Base-by-base conservation (phyloP, 2,797 vertebrate species). In the Sandelia bainsii region DNA sequence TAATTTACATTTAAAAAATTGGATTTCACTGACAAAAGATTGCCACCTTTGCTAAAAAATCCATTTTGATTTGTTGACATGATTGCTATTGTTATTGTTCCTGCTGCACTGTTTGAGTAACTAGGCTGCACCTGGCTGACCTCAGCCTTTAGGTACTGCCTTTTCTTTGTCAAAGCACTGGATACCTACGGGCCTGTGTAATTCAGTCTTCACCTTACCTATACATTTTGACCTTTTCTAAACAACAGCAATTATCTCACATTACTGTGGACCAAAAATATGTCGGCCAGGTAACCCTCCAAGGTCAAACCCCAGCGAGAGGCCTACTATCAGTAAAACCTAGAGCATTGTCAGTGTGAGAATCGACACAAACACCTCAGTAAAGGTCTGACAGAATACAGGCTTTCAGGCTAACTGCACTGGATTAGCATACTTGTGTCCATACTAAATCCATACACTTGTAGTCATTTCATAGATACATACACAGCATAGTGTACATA, bases 241-340 rank as follows among this genome's bases (percentile, higher is more conserved):
- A 84, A 59, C 0, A 20, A n/a, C 59, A 75, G 56, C 68, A 84
- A 79, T 90, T 57, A 85, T 75, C 76, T 84, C 70, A 84, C 88
- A 92, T 93, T 93, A 86, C 86, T 85, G 29, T 45, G 40, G 29
- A 34, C 74, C 79, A 44, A 83, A 82, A 87, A 74, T 54, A 75
- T 9, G 16, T 75, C 20, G 19, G 60, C 62, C 80, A 86, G 81
- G 81, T 86, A 71, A 89, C 62, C 66, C 63, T 81, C 56, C 72
- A 69, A 79, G 73, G 81, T 89, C 80, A 86, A 80, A 67, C 59
- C 46, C 42, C 48, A 75, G 23, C 7, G 8, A 69, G 56, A 72
- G 52, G 13, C 32, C 52, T 11, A 32, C 58, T 71, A 25, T 72
- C 64, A 60, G 79, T 32, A 29, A 74, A 67, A 61, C 29, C 27